These are phyloP conservation scores for Pangasius larnaudii DNA, from an alignment of 2,797 vertebrate genomes.

Conservation along the genomic window DNA sequence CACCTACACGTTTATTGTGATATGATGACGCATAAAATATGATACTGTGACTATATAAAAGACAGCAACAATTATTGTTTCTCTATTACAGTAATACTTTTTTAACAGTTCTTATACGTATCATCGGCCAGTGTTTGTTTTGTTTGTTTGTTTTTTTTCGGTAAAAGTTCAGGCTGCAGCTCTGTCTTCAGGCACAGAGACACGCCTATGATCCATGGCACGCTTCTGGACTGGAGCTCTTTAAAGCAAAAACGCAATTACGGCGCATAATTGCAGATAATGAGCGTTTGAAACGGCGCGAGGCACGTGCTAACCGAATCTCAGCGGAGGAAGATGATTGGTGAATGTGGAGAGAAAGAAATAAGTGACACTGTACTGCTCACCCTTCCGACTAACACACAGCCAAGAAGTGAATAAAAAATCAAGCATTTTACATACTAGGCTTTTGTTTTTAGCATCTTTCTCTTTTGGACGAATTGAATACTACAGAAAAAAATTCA, in stretches of 20 bases:
- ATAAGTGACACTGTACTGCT: constrained; percentile 15
- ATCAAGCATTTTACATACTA: neutral
- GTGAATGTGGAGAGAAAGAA: constrained; percentile 38
- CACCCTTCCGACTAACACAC: neutral
- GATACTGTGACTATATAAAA: neutral
- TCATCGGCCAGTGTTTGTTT: neutral
- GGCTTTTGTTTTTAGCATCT: neutral
- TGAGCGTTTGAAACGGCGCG: constrained; percentile 55
- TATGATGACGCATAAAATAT: neutral
- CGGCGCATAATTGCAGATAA: constrained; percentile 59
- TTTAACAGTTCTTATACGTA: neutral
- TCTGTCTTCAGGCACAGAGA: constrained; percentile 40
- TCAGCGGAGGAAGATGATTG: constrained; percentile 36
- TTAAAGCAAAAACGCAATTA: constrained; percentile 60
- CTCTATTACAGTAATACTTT: neutral
- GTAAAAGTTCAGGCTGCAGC: constrained; percentile 31
- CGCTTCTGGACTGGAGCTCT: constrained; percentile 48
- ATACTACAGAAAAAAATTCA: neutral
- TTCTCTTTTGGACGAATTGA: neutral
- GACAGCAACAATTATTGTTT: neutral
- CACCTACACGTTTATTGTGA: neutral
- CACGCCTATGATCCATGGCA: constrained; percentile 51
- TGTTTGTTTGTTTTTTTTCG: neutral
- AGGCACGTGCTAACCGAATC: constrained; percentile 57
- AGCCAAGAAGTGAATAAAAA: neutral